These are phyloP conservation scores for Ectropis grisescens DNA, from an alignment of 1,140 invertebrate species.

Conservation along the genomic window DNA sequence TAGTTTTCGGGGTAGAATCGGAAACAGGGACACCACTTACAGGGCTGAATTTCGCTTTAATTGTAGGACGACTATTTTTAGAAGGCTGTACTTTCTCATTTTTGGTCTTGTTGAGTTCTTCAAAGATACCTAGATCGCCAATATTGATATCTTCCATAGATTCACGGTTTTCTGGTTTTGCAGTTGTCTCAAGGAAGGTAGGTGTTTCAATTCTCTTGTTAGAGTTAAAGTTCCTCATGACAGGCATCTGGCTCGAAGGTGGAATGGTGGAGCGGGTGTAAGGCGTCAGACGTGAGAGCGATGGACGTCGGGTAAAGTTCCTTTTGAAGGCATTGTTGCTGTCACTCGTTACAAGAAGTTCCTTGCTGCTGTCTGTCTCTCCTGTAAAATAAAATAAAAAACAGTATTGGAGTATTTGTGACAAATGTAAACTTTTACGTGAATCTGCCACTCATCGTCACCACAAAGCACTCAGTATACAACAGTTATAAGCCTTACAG, in stretches of 20 bases:
- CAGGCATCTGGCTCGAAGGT: neutral
- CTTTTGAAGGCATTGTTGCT: slow-evolving; percentile 39
- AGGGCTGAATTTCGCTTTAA: neutral
- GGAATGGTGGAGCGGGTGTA: slow-evolving; percentile 20
- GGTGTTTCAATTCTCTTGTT: neutral
- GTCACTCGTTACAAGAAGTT: slow-evolving; percentile 52
- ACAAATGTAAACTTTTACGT: too few species aligned
- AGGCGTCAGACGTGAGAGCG: slow-evolving; percentile 36
- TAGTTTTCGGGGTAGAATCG: neutral
- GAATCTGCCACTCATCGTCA: too few species aligned
- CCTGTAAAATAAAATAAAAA: slow-evolving; percentile 11
- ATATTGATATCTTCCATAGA: slow-evolving; percentile 16
- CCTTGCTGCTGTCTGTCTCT: slow-evolving; percentile 45
- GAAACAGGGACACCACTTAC: neutral
- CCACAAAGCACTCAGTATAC: too few species aligned
- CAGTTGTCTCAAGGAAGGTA: neutral
- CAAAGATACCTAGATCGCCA: slow-evolving; percentile 18
- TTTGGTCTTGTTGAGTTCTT: slow-evolving; percentile 14
- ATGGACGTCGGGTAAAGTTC: slow-evolving; percentile 47
- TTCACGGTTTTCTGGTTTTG: slow-evolving; percentile 3
- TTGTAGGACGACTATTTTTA: neutral
- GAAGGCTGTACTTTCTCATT: neutral
- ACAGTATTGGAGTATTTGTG: too few species aligned
- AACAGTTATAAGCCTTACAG: too few species aligned
- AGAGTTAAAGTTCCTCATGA: neutral